Conservation (phyloP, 2,797 vertebrate species). For the Sebastes melanostomus region DNA sequence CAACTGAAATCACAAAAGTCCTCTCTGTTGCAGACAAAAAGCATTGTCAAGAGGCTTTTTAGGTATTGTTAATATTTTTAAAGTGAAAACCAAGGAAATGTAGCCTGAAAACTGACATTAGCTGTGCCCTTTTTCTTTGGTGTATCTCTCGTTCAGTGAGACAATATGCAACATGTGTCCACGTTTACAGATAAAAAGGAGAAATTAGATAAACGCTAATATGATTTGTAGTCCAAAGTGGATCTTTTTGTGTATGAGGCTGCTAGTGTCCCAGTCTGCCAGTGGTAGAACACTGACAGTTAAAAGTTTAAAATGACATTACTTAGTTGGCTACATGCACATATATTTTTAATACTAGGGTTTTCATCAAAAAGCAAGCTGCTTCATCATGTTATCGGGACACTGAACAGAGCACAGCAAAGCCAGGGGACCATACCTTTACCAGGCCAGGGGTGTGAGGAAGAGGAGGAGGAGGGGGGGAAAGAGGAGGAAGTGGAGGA, state of each 20-base stretch:
- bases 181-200: no score
- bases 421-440: slow-evolving; percentile 75
- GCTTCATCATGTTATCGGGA: not conserved
- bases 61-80: not conserved
- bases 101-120: no score
- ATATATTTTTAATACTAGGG: not conserved
- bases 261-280: not conserved
- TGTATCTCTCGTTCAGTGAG: no score
- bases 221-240: not conserved
- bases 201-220: not conserved
- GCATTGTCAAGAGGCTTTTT: not conserved
- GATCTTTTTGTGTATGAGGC: not conserved
- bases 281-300: not conserved
- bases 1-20: not conserved
- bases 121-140: no score
- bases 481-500: slow-evolving; percentile 47
- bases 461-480: slow-evolving; percentile 75
- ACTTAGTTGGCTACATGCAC: not conserved
- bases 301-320: not conserved
- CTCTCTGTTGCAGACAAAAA: not conserved
- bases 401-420: slow-evolving; percentile 4
- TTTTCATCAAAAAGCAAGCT: not conserved
- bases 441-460: slow-evolving; percentile 60
- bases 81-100: not conserved
- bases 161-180: no score